Conservation (phyloP, 2,113 vertebrate species). For the Tylochromis polylepis region DNA sequence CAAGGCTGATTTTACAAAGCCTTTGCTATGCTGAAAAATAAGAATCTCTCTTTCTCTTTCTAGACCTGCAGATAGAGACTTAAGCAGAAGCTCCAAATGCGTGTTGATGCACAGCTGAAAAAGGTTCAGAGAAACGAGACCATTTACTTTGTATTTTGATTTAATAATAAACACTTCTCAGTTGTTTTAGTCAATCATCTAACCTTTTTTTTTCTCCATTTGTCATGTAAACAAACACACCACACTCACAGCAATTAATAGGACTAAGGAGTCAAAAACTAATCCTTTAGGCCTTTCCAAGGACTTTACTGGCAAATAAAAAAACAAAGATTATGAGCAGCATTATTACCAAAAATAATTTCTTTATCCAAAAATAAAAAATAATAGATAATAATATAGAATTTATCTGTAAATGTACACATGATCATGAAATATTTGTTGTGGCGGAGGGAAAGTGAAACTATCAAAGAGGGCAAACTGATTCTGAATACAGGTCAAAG, state of each 20-base stretch:
- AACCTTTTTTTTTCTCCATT: not conserved
- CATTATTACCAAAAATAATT: not conserved
- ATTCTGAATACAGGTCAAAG: conserved; percentile 57
- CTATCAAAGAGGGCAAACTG: conserved; percentile 32
- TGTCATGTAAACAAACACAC: not conserved
- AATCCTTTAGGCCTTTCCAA: not conserved
- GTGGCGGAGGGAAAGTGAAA: not conserved
- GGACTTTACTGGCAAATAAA: not conserved
- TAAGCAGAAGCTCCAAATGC: not conserved
- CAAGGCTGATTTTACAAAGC: conserved; percentile 49
- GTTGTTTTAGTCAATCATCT: not conserved
- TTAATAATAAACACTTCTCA: not conserved
- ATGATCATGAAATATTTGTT: not conserved
- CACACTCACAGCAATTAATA: not conserved
- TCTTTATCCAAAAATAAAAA: not conserved
- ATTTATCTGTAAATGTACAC: not conserved
- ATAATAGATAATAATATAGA: not conserved
- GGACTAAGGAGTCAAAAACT: not conserved
- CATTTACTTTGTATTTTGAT: not conserved
- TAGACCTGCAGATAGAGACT: conserved; percentile 4
- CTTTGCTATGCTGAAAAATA: conserved; percentile 23
- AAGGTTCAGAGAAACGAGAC: not conserved
- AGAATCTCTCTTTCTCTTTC: conserved; percentile 13
- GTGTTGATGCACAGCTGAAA: not conserved
- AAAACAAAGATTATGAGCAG: not conserved